Evolutionary conservation across 2,113 vertebrate species (phyloP), one percentile per base, ranked within the genome.

Genomic region (Isurus oxyrinchus): DNA sequence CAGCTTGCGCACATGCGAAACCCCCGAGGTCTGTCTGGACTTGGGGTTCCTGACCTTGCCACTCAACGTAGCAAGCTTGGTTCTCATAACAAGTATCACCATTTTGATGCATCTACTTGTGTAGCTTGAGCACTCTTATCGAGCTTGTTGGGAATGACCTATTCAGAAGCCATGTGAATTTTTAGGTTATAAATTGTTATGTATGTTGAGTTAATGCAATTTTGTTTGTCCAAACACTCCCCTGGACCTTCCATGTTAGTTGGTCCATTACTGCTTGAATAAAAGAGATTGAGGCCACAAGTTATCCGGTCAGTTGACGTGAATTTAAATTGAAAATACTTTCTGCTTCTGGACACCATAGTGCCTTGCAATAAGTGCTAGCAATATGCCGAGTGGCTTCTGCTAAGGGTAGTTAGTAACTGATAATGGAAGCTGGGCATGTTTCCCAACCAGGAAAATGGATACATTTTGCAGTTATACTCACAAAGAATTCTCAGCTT

Each of bases 401-500:
- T 84, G 79, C 53, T 23, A 91, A 35, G 55, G 10, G 19, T 57
- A 84, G 35, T 40, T n/a, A 35, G 55, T 59, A 59, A 55, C 59
- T 55, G 57, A 57, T 31, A 91, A 59, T 7, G 27, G 88, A 35
- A 59, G 2, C 25, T 91, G 55, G 23, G 59, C 14, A 14, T 11
- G 14, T 13, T 91, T 59, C 10, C 25, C 25, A 91, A 90, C 27
- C 90, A 90, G 86, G 96, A 96, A 93, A 95, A 19, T 5, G 69
- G 14, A 81, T 23, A 59, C 27, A 21, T 95, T 57, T 95, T 96
- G 96, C 63, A 96, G 72, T 96, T 72, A n/a, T 40, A 61, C 94
- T 96, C 96, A 79, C 40, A 96, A 87, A 94, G 96, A 57, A 5
- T 96, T 96, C 96, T 79, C 96, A 93, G 8, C 25, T 96, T 0